Evolutionary conservation across 2,888 invertebrate species (phyloP), one percentile per base, ranked within the genome.

Genomic region (Tetragnatha montana): DNA sequence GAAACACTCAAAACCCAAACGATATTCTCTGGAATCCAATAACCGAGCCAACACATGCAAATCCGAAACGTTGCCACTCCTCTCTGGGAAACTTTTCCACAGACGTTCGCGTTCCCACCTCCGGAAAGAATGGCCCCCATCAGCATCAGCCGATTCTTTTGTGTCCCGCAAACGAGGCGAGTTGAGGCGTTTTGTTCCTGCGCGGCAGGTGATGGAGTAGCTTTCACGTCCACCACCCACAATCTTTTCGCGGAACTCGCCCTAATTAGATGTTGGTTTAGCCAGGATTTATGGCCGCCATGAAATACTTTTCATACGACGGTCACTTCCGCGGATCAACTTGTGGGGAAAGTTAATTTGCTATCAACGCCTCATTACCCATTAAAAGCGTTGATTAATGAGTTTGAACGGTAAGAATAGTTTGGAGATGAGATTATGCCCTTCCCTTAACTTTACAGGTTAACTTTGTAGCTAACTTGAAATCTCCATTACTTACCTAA

Each of bases 201-300:
- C 73, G 14, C 3, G 21, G 69, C 47, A 21, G 82, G 49, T 82
- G 82, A 82, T 82, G 51, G 82, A 82, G 82, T 74, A 74, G 82
- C 82, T 60, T 82, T 82, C 82, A 82, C 81, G 50, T 49, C 70
- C 76, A 76, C 60, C 51, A 76, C 60, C 51, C 82, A 74, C 82
- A 74, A 74, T 82, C 82, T 82, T 82, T 74, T 22, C 60, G 71
- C 12, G 73, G 82, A 80, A 82, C 74, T 82, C 22, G 73, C 60
- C 22, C 74, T 82, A 82, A 82, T 82, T 82, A 82, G 82, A 73
- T 82, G 82, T 82, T 82, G 82, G 82, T 82, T 82, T 82, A 82
- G 82, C 73, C 82, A 60, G 71, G 60, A 82, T 82, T 82, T 74
- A 82, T 82, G 21, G 82, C 51, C n/a, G 17, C 17, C 22, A 51